Conservation (phyloP, 2,888 invertebrate genomes). For the Monochamus alternatus region DNA sequence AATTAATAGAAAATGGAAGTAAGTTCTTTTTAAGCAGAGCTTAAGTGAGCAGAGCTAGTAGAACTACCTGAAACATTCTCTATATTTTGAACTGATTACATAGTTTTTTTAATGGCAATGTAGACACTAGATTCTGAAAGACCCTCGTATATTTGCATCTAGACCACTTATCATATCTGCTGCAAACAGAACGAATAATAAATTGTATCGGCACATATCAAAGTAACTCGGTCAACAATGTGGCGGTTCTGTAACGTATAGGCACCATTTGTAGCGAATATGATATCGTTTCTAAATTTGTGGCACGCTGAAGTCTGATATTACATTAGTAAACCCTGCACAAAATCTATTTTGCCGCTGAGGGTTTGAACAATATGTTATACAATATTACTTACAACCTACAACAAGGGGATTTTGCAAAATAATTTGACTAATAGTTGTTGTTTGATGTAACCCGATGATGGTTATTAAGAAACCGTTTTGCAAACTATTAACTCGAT, state of each 20-base stretch:
- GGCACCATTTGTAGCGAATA: constrained; percentile 2
- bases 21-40: too few relatives aligned
- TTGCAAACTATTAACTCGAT: too few relatives aligned
- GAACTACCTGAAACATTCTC: too few relatives aligned
- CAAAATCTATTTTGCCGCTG: not conserved
- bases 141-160: too few relatives aligned
- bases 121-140: too few relatives aligned
- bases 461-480: too few relatives aligned
- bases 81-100: too few relatives aligned
- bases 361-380: not conserved
- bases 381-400: constrained; percentile 1
- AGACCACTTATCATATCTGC: not conserved
- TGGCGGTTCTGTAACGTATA: not conserved
- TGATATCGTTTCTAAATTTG: constrained; percentile 10
- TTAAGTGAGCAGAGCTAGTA: too few relatives aligned
- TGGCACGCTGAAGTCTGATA: constrained; percentile 8
- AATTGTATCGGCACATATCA: not conserved
- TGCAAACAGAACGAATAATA: not conserved
- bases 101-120: too few relatives aligned
- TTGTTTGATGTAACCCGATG: too few relatives aligned
- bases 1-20: too few relatives aligned
- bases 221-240: constrained; percentile 6
- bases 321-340: constrained; percentile 1
- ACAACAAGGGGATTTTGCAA: not conserved
- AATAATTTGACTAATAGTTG: too few relatives aligned